Conservation (phyloP, 1,140 invertebrate genomes). For the Drosophila arawakana region DNA sequence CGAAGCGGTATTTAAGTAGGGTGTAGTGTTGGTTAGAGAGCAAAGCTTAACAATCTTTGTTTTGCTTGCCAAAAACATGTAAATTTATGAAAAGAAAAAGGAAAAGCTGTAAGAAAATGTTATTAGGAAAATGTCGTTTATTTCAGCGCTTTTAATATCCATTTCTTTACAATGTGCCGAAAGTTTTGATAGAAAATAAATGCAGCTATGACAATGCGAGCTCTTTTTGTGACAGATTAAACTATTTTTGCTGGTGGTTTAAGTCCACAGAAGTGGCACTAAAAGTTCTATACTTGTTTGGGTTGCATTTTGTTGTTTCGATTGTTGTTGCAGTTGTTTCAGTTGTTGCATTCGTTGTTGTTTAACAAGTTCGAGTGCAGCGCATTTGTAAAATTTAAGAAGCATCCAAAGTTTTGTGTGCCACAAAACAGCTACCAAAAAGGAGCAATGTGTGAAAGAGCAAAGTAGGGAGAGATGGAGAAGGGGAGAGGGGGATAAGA, state of each 20-base stretch:
- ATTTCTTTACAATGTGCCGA: neutral
- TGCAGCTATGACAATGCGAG: neutral
- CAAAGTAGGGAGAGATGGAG: neutral
- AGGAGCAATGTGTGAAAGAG: neutral
- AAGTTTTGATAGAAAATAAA: conserved; percentile 1
- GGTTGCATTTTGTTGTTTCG: conserved; percentile 28
- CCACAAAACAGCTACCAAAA: conserved; percentile 31
- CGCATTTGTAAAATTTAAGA: conserved; percentile 79
- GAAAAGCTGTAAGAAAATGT: neutral
- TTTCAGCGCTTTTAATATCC: neutral
- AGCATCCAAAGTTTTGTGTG: conserved; percentile 64
- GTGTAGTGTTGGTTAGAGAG: no score
- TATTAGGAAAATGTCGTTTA: neutral
- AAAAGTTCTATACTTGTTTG: conserved; percentile 3
- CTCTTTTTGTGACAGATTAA: neutral
- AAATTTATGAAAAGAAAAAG: no score
- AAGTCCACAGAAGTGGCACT: neutral
- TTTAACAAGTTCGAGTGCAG: conserved; percentile 80
- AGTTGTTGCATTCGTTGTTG: conserved; percentile 41
- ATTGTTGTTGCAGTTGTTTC: conserved; percentile 25
- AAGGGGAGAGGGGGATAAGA: neutral
- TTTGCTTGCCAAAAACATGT: no score
- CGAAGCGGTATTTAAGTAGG: no score
- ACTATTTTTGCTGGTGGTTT: conserved; percentile 9
- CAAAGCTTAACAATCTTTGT: neutral